These are phyloP conservation scores for Pangasius sanitwongsei DNA, from an alignment of 2,797 vertebrate species.

Conservation along the genomic window DNA sequence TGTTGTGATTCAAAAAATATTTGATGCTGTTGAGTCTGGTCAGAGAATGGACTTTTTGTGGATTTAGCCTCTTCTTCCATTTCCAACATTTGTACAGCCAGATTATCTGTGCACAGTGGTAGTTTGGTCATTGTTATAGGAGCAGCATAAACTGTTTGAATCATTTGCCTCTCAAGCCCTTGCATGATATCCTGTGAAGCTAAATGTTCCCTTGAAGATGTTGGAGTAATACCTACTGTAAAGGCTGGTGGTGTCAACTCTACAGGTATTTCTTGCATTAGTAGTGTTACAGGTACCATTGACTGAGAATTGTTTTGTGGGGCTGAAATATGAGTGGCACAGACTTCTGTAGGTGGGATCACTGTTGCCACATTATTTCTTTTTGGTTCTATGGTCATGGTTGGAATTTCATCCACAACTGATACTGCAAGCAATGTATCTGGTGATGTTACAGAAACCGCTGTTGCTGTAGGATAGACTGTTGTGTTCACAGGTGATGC, in stretches of 20 bases:
- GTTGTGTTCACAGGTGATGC: not conserved
- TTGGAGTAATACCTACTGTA: conserved; percentile 38
- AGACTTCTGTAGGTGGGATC: conserved; percentile 43
- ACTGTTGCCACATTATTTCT: not conserved
- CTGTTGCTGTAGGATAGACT: not conserved
- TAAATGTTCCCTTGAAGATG: not conserved
- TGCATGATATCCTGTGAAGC: conserved; percentile 23
- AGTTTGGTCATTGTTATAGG: conserved; percentile 49
- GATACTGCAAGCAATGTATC: conserved; percentile 29
- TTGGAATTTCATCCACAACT: conserved; percentile 39
- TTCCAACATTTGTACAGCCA: conserved; percentile 29
- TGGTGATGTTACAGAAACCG: conserved; percentile 28
- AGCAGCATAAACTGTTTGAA: conserved; percentile 36
- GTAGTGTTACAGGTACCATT: conserved; percentile 9
- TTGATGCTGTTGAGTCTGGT: conserved; percentile 33
- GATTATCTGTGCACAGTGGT: conserved; percentile 18
- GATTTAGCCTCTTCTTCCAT: conserved; percentile 44
- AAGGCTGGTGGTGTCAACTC: conserved; percentile 43
- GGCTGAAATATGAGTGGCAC: conserved; percentile 38
- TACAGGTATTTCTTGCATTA: conserved; percentile 17
- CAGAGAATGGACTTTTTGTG: conserved; percentile 15
- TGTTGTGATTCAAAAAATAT: conserved; percentile 32
- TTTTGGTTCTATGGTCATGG: conserved; percentile 14
- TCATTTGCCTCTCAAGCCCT: conserved; percentile 29
- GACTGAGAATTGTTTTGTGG: conserved; percentile 18